phyloP scores from a whole-genome alignment of 2,113 vertebrate genomes.

The Dasyornis broadbenti region DNA sequence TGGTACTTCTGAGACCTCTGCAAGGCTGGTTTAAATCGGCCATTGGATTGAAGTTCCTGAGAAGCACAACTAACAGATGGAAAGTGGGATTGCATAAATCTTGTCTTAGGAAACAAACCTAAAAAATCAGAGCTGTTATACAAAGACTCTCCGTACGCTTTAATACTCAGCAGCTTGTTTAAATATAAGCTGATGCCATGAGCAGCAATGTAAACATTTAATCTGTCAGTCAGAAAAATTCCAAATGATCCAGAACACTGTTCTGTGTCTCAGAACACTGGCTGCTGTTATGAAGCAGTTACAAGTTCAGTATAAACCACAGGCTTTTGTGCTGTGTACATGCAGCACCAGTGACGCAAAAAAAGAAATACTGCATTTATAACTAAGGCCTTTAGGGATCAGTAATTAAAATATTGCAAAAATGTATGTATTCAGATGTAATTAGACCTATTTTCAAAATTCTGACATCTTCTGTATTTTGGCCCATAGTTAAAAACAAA shows the following conservation, averaged over 20 bases:
- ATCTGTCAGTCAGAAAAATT: neutral
- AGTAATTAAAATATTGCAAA: neutral
- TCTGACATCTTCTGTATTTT: neutral
- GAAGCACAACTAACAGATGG: constrained; percentile 59
- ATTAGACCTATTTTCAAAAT: neutral
- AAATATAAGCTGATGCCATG: neutral
- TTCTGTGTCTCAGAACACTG: neutral
- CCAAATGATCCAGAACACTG: neutral
- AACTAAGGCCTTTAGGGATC: neutral
- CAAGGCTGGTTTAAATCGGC: neutral
- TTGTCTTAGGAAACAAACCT: constrained; percentile 14
- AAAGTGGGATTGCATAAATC: constrained; percentile 55
- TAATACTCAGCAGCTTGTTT: constrained; percentile 17
- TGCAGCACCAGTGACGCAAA: neutral
- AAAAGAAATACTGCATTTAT: neutral
- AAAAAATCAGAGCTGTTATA: constrained; percentile 34
- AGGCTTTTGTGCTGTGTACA: neutral
- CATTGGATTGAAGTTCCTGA: constrained; percentile 10
- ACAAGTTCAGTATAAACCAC: neutral
- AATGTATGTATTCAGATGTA: neutral
- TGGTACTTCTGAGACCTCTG: neutral
- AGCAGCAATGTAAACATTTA: neutral
- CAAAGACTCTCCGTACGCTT: neutral
- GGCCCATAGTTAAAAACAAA: neutral
- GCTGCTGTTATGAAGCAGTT: neutral